phyloP scores from a whole-genome alignment of 2,797 vertebrate species.

The Smutsia temminckii region DNA sequence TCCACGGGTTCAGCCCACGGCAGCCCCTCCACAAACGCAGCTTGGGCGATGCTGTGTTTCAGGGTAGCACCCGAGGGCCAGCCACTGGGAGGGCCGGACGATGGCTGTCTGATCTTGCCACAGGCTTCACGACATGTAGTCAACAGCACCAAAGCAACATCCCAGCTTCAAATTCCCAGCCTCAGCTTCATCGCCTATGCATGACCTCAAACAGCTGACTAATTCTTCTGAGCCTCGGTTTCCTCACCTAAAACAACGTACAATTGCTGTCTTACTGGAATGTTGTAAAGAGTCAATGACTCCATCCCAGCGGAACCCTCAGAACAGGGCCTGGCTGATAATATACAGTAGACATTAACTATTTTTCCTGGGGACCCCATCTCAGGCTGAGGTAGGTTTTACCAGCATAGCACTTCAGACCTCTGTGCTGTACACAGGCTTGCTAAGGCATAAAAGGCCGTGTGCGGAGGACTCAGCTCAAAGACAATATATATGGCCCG shows the following conservation, averaged over 20 bases:
- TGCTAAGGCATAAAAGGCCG: background rate
- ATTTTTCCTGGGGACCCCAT: background rate
- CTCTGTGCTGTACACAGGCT: background rate
- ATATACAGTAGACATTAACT: background rate
- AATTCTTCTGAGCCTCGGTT: background rate
- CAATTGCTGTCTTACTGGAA: background rate
- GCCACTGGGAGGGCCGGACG: background rate
- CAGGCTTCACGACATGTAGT: background rate
- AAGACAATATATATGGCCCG: accelerated
- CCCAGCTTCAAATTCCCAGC: background rate
- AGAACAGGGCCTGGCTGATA: background rate
- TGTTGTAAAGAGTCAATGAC: background rate
- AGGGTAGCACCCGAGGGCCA: background rate
- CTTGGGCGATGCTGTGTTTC: background rate
- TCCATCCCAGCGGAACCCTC: background rate
- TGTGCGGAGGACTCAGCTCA: background rate
- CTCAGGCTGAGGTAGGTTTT: background rate
- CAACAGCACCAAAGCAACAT: background rate
- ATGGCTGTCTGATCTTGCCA: background rate
- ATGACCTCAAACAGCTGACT: background rate
- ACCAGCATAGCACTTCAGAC: background rate
- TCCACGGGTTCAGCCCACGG: accelerated
- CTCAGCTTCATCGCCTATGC: background rate
- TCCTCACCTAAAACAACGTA: background rate
- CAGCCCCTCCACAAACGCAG: background rate